phyloP scores from a whole-genome alignment of 2,888 invertebrate species.

The Plusia festucae region DNA sequence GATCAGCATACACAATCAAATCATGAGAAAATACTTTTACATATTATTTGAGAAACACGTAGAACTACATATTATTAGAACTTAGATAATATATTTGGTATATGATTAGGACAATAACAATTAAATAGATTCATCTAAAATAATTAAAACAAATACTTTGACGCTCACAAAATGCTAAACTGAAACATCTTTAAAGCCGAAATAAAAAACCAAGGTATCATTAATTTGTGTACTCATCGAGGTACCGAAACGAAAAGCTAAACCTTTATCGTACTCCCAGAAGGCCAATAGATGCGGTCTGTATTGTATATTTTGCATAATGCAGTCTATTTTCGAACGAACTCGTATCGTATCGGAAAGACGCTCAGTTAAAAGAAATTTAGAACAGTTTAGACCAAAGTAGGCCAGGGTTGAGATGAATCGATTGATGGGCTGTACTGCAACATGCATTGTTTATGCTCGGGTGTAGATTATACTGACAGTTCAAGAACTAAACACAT shows the following conservation, averaged over 20 bases:
- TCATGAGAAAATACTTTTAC: too few species aligned
- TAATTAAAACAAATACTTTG: too few species aligned
- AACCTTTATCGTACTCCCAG: neutral
- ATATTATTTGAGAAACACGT: too few species aligned
- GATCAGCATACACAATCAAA: too few species aligned
- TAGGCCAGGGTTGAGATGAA: slow-evolving; percentile 60
- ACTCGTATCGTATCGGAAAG: slow-evolving; percentile 26
- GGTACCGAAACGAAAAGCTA: neutral
- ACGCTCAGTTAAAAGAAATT: slow-evolving; percentile 31
- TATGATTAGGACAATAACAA: too few species aligned
- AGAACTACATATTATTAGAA: too few species aligned
- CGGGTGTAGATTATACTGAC: slow-evolving; percentile 5
- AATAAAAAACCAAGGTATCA: neutral
- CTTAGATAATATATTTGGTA: too few species aligned
- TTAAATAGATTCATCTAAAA: too few species aligned
- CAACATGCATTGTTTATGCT: slow-evolving; percentile 25
- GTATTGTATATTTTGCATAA: slow-evolving; percentile 43
- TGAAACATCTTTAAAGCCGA: neutral
- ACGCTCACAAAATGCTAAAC: too few species aligned
- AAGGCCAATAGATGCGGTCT: slow-evolving; percentile 20
- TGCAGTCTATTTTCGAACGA: slow-evolving; percentile 44
- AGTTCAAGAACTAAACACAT: neutral
- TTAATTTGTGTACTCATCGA: neutral
- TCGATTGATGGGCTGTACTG: slow-evolving; percentile 46
- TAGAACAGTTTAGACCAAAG: slow-evolving; percentile 34